Conservation (phyloP, 2,113 vertebrate genomes). For the Calypte anna region DNA sequence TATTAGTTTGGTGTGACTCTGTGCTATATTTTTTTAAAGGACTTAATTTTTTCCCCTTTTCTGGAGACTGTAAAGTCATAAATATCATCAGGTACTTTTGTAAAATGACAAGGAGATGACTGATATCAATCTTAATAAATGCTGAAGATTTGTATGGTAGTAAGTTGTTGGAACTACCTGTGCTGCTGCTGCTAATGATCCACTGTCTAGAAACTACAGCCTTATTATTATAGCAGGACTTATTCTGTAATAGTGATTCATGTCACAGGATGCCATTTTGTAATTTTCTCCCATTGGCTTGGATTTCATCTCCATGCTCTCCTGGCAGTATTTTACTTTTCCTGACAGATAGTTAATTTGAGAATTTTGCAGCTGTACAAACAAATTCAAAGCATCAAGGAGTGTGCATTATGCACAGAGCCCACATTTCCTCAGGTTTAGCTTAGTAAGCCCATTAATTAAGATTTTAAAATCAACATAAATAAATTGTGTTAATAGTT, state of each 20-base stretch:
- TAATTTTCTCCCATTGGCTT: constrained; percentile 58
- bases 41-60: neutral
- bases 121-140: constrained; percentile 28
- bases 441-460: constrained; percentile 27
- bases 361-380: constrained; percentile 65
- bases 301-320: constrained; percentile 49
- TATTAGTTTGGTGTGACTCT: neutral
- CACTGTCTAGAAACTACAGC: constrained; percentile 19
- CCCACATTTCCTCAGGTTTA: neutral
- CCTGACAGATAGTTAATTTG: constrained; percentile 67
- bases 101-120: neutral
- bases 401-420: neutral
- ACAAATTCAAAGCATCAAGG: constrained; percentile 51
- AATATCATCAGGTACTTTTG: neutral
- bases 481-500: constrained; percentile 38
- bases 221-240: constrained; percentile 24
- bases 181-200: constrained; percentile 37
- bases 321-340: constrained; percentile 58
- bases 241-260: constrained; percentile 2
- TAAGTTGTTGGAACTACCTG: constrained; percentile 16
- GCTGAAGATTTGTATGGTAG: neutral
- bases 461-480: constrained; percentile 30
- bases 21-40: neutral
- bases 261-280: constrained; percentile 33
- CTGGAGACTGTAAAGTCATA: neutral